Percentiles rank a stretch among this genome's conserved stretches.
Conservation (phyloP, 2,888 invertebrate species). For the Drosophila mayaguana region DNA sequence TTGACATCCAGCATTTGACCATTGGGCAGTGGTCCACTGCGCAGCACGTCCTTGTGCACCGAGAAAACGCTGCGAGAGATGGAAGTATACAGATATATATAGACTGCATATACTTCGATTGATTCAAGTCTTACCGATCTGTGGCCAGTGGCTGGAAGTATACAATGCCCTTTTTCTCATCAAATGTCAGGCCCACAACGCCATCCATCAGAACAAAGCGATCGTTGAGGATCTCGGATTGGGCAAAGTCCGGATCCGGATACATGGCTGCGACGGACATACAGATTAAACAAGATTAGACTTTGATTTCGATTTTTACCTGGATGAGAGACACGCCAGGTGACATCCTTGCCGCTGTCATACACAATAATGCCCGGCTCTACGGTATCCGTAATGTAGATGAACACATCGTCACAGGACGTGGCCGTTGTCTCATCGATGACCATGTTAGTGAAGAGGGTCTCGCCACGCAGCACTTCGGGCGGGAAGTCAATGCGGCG, state of each 20-base stretch:
- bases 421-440: constrained; percentile 90
- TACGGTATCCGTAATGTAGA: constrained; percentile 93
- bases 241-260: constrained; percentile 92
- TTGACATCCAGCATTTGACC: constrained; percentile 90
- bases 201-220: constrained; percentile 90
- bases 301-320: constrained; percentile 6
- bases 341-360: constrained; percentile 90
- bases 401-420: constrained; percentile 91
- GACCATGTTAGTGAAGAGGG: constrained; percentile 91
- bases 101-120: background rate
- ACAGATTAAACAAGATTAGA: background rate
- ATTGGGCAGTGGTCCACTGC: constrained; percentile 90
- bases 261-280: constrained; percentile 88
- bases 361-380: constrained; percentile 89
- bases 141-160: constrained; percentile 90
- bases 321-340: constrained; percentile 93
- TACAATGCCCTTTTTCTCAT: constrained; percentile 86
- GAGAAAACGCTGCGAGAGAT: constrained; percentile 88
- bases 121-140: constrained; percentile 85
- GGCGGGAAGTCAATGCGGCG: constrained; percentile 90
- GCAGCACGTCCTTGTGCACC: constrained; percentile 90
- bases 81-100: background rate
- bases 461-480: constrained; percentile 90
- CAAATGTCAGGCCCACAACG: constrained; percentile 88
- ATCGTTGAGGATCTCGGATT: constrained; percentile 89